Conservation (phyloP, 2,797 vertebrate genomes). For the Vireo griseus region DNA sequence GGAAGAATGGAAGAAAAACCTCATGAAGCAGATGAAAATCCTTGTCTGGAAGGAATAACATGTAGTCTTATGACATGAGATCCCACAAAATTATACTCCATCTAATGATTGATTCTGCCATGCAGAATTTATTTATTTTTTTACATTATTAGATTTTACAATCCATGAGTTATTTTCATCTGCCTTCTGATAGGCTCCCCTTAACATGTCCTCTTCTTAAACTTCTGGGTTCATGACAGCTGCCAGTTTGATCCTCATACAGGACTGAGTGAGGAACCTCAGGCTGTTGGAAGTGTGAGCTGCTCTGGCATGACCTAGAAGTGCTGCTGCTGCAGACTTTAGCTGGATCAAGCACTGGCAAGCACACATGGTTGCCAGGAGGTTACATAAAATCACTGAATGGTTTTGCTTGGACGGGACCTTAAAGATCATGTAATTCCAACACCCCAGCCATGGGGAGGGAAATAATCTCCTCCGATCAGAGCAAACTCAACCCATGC, state of each 20-base stretch:
- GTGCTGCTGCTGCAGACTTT: not conserved
- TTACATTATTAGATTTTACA: not conserved
- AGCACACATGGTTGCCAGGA: not conserved
- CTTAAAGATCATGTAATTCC: not conserved
- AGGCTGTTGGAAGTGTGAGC: not conserved
- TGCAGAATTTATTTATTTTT: not conserved
- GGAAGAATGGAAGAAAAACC: not conserved
- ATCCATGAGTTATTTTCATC: not conserved
- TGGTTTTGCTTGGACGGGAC: not conserved
- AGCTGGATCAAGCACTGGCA: not conserved
- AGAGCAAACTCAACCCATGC: not conserved
- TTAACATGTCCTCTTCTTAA: not conserved
- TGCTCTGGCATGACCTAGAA: not conserved
- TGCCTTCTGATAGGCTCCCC: not conserved
- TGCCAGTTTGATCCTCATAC: not conserved
- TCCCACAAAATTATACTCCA: not conserved
- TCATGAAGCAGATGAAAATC: not conserved
- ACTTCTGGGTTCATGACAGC: not conserved
- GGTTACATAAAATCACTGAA: not conserved
- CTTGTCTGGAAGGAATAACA: not conserved
- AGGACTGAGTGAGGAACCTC: not conserved
- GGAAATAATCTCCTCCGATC: not conserved
- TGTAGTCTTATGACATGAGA: not conserved
- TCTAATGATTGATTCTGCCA: not conserved
- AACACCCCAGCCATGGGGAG: rapidly evolving